Evolutionary conservation across 2,888 invertebrate genomes (phyloP).

Genomic region (Amphipoea oculea): DNA sequence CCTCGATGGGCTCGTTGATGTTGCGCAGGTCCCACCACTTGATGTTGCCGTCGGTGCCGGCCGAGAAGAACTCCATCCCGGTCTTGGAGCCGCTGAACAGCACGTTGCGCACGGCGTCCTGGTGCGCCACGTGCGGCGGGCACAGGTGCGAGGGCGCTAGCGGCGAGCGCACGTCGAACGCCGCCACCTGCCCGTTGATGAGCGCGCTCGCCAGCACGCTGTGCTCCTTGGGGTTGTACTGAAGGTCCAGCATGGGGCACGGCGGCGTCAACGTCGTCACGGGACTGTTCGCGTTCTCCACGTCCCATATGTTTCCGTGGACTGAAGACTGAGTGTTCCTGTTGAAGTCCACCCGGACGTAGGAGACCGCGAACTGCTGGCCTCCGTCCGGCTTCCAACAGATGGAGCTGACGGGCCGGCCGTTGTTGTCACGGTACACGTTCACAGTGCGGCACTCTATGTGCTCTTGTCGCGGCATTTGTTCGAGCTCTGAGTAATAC

Average conservation of each 20-base stretch:
- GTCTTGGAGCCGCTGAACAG: slow-evolving; percentile 97
- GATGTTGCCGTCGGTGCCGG: slow-evolving; percentile 96
- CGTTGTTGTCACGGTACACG: slow-evolving; percentile 93
- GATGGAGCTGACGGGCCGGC: slow-evolving; percentile 93
- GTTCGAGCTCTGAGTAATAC: slow-evolving; percentile 94
- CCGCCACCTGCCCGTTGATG: slow-evolving; percentile 92
- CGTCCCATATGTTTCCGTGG: slow-evolving; percentile 95
- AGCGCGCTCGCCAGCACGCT: slow-evolving; percentile 92
- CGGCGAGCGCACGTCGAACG: slow-evolving; percentile 95
- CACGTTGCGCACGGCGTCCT: slow-evolving; percentile 95
- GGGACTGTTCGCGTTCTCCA: slow-evolving; percentile 96
- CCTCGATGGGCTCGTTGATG: slow-evolving; percentile 91
- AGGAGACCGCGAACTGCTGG: slow-evolving; percentile 94
- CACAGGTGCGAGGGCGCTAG: slow-evolving; percentile 92
- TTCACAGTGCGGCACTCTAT: slow-evolving; percentile 94
- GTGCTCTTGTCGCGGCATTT: slow-evolving; percentile 91
- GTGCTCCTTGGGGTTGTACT: slow-evolving; percentile 96
- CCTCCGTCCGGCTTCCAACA: slow-evolving; percentile 97
- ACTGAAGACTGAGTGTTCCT: slow-evolving; percentile 80
- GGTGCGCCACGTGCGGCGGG: slow-evolving; percentile 95
- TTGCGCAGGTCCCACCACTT: slow-evolving; percentile 95
- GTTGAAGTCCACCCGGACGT: slow-evolving; percentile 94
- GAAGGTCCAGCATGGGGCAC: slow-evolving; percentile 93
- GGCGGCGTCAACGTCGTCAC: slow-evolving; percentile 92
- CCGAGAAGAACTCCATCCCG: slow-evolving; percentile 97